Percentiles rank a stretch among this genome's conserved stretches.
Conservation (phyloP, 92 coral and sea anemone genomes). For the Epizoanthus rinbou region DNA sequence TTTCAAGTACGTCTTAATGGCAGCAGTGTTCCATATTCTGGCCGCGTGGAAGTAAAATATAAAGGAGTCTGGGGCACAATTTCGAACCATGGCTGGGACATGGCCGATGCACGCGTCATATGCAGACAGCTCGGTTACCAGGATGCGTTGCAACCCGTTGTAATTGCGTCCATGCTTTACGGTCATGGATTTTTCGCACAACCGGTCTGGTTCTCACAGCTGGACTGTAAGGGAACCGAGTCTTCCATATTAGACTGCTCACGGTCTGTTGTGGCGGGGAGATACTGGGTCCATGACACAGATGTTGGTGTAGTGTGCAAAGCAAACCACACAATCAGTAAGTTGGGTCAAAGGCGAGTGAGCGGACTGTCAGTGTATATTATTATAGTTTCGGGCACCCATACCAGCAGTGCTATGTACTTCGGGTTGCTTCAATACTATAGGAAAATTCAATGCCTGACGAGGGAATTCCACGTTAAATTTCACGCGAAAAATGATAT, state of each 20-base stretch:
- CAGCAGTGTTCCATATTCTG: slow-evolving; percentile 21
- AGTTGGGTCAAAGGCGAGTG: not conserved
- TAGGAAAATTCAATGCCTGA: too few species aligned
- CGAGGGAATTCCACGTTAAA: too few species aligned
- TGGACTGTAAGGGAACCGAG: slow-evolving; percentile 29
- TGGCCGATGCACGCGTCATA: slow-evolving; percentile 35
- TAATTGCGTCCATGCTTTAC: not conserved
- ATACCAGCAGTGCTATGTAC: too few species aligned
- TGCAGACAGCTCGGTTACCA: slow-evolving; percentile 35
- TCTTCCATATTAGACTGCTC: slow-evolving; percentile 23
- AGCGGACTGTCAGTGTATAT: too few species aligned
- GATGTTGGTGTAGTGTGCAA: slow-evolving; percentile 36
- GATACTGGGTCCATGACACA: slow-evolving; percentile 30
- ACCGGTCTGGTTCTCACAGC: slow-evolving; percentile 36
- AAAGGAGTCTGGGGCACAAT: slow-evolving; percentile 39
- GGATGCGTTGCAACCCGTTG: slow-evolving; percentile 22
- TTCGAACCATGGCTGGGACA: slow-evolving; percentile 12
- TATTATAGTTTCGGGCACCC: too few species aligned
- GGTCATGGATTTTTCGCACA: not conserved
- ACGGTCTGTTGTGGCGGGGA: slow-evolving; percentile 21
- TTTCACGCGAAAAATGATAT: too few species aligned
- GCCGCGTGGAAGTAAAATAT: slow-evolving; percentile 37
- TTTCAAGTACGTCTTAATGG: slow-evolving; percentile 23
- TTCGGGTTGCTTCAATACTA: too few species aligned
- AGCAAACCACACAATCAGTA: slow-evolving; percentile 8